phyloP scores from a whole-genome alignment of 2,888 invertebrate species.

The Protonemura montana region DNA sequence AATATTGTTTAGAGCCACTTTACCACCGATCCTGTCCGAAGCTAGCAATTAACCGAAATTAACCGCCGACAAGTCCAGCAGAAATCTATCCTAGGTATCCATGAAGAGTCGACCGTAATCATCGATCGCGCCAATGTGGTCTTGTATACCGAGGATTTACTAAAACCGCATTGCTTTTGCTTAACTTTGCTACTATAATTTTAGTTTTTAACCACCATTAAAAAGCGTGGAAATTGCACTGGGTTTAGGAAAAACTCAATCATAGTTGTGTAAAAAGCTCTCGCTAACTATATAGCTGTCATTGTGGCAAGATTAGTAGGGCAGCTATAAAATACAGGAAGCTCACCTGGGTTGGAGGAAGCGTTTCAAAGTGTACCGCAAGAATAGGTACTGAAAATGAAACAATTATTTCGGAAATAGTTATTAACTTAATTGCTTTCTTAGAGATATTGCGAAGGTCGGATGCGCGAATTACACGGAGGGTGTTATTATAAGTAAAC shows the following conservation, averaged over 20 bases:
- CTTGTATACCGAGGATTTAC: neutral
- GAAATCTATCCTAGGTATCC: neutral
- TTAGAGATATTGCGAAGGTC: neutral
- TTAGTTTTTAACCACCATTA: neutral
- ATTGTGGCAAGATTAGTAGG: conserved; percentile 10
- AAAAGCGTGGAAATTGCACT: neutral
- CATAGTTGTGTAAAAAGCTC: neutral
- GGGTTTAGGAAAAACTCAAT: neutral
- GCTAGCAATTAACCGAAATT: neutral
- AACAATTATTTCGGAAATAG: neutral
- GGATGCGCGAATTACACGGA: neutral
- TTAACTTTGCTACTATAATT: conserved; percentile 7
- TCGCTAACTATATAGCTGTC: conserved; percentile 27
- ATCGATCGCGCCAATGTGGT: neutral
- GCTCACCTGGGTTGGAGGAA: neutral
- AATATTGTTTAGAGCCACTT: neutral
- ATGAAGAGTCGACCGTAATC: neutral
- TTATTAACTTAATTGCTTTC: neutral
- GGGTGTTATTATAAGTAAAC: neutral
- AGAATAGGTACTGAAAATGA: neutral
- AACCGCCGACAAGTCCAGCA: neutral
- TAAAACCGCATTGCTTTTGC: neutral
- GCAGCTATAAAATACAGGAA: neutral
- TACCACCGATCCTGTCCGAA: neutral
- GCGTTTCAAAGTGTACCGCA: neutral